Percentiles rank a stretch among this genome's conserved stretches.
Conservation (phyloP, 2,888 invertebrate genomes). For the Scelioninae gen. 1 region DNA sequence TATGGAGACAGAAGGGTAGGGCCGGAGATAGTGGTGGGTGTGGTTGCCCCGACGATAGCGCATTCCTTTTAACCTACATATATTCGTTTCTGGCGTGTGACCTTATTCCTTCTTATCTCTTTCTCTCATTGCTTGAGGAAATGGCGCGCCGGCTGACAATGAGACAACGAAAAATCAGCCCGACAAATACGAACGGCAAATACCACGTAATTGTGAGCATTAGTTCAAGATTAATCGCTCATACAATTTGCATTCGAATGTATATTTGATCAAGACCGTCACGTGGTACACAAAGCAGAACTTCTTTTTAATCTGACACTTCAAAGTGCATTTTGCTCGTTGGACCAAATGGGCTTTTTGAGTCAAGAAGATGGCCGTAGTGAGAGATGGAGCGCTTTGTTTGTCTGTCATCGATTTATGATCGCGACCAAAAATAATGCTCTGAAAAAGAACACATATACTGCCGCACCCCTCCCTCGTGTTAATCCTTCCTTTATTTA, state of each 20-base stretch:
- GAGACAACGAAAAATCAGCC: slow-evolving; percentile 8
- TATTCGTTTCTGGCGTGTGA: slow-evolving; percentile 36
- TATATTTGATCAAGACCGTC: not conserved
- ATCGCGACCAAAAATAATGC: slow-evolving; percentile 49
- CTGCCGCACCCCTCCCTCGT: slow-evolving; percentile 44
- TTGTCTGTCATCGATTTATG: slow-evolving; percentile 15
- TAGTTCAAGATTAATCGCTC: slow-evolving; percentile 8
- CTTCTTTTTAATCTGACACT: too few species aligned
- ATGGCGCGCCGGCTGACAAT: slow-evolving; percentile 1
- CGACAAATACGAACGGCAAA: slow-evolving; percentile 14
- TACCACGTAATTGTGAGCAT: slow-evolving; percentile 21
- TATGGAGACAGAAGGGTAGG: slow-evolving; percentile 56
- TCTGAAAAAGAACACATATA: slow-evolving; percentile 37
- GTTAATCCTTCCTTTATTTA: slow-evolving; percentile 62
- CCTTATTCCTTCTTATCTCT: slow-evolving; percentile 57
- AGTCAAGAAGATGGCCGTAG: too few species aligned
- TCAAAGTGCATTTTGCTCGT: too few species aligned
- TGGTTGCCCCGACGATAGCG: slow-evolving; percentile 56
- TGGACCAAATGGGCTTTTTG: too few species aligned
- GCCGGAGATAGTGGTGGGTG: slow-evolving; percentile 62
- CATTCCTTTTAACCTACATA: slow-evolving; percentile 76
- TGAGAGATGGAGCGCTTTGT: not conserved
- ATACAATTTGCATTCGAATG: slow-evolving; percentile 1
- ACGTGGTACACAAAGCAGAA: not conserved
- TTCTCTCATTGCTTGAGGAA: slow-evolving; percentile 29